phyloP scores from a whole-genome alignment of 2,888 invertebrate species.

The Nemotelus nigrinus region DNA sequence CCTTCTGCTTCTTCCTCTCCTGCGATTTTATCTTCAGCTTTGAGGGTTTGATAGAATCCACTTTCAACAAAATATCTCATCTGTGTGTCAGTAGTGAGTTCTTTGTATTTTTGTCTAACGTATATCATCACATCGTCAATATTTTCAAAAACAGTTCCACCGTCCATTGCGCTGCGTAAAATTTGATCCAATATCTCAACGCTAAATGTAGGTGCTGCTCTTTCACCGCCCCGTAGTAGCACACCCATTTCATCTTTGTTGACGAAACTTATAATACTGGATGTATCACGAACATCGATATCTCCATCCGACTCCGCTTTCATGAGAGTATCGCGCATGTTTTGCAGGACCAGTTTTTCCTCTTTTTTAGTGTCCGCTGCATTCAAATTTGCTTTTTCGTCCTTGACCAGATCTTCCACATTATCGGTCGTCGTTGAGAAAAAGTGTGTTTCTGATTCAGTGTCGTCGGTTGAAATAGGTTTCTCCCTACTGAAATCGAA shows the following conservation, averaged over 20 bases:
- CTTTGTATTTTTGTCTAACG: constrained; percentile 33
- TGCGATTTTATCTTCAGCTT: background rate
- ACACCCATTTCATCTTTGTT: constrained; percentile 43
- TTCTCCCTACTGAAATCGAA: constrained; percentile 50
- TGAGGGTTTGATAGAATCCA: background rate
- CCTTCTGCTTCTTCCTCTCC: constrained; percentile 2
- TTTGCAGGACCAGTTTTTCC: background rate
- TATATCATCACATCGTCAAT: constrained; percentile 50
- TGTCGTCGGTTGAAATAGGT: constrained; percentile 21
- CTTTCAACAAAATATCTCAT: constrained; percentile 17
- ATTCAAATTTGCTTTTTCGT: background rate
- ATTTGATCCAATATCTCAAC: constrained; percentile 43
- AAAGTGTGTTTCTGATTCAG: constrained; percentile 16
- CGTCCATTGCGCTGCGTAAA: constrained; percentile 42
- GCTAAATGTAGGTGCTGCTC: constrained; percentile 22
- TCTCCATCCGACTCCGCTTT: constrained; percentile 37
- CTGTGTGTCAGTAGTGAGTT: constrained; percentile 3
- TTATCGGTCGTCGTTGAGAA: constrained; percentile 21
- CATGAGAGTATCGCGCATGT: background rate
- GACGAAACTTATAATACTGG: constrained; percentile 48
- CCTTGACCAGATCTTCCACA: constrained; percentile 17
- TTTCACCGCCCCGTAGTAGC: constrained; percentile 32
- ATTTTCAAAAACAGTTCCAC: constrained; percentile 47
- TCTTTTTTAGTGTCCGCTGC: background rate
- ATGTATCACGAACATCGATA: constrained; percentile 40